Percentiles rank a stretch among this genome's conserved stretches.
Evolutionary conservation across 1,140 invertebrate species (phyloP).

Genomic region (Batillaria attramentaria): DNA sequence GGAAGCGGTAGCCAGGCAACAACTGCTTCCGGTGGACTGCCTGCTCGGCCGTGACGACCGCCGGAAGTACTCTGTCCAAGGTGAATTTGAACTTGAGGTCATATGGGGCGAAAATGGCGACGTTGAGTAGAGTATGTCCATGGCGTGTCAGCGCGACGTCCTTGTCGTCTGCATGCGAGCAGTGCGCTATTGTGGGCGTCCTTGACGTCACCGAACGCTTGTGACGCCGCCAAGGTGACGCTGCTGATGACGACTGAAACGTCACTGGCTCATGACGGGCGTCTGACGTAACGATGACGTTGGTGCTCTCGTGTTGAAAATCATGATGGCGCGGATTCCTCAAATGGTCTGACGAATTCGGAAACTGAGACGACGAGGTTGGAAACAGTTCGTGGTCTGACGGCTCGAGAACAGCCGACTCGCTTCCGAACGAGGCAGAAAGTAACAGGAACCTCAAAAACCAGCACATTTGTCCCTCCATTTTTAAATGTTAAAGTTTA

Average conservation of each 20-base stretch:
- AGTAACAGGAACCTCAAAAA: too few species aligned
- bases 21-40: conserved; percentile 19
- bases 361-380: not conserved
- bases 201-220: not conserved
- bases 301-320: too few species aligned
- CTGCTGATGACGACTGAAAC: too few species aligned
- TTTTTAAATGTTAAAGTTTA: too few species aligned
- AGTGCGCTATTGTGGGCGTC: not conserved
- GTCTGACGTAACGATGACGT: too few species aligned
- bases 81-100: conserved; percentile 41
- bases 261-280: too few species aligned
- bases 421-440: too few species aligned
- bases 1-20: conserved; percentile 39
- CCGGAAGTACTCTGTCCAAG: conserved; percentile 40
- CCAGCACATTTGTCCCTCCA: too few species aligned
- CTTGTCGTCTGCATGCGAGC: not conserved
- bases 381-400: too few species aligned
- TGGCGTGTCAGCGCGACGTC: not conserved
- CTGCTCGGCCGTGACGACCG: conserved; percentile 48
- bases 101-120: conserved; percentile 33
- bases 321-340: too few species aligned
- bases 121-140: conserved; percentile 5
- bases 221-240: too few species aligned
- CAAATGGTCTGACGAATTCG: not conserved
- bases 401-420: too few species aligned